Percentiles rank a stretch among this genome's conserved stretches.
phyloP scores from a whole-genome alignment of 2,888 invertebrate species.

The Globia sparganii region DNA sequence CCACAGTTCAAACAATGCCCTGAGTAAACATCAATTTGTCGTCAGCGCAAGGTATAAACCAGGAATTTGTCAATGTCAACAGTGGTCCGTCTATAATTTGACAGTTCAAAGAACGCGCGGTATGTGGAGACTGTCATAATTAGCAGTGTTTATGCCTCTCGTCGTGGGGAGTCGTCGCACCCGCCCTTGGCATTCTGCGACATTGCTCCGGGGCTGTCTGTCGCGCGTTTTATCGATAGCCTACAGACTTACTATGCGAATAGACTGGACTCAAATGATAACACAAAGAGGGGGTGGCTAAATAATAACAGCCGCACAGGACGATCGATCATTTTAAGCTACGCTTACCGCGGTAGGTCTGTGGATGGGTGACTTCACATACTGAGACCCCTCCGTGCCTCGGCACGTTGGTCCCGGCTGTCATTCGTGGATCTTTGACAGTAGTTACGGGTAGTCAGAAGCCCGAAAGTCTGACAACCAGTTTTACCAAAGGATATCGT shows the following conservation, averaged over 20 bases:
- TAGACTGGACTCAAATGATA: slow-evolving; percentile 19
- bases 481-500: no score
- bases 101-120: slow-evolving; percentile 54
- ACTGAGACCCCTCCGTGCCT: no score
- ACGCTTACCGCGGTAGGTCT: no score
- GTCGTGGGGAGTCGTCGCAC: slow-evolving; percentile 54
- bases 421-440: no score
- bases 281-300: no score
- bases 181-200: slow-evolving; percentile 74
- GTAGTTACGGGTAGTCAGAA: no score
- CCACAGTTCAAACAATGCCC: slow-evolving; percentile 18
- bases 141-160: slow-evolving; percentile 54
- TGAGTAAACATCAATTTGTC: slow-evolving; percentile 8
- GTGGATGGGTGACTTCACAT: no score
- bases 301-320: no score
- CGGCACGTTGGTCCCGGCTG: no score
- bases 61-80: slow-evolving; percentile 33
- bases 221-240: slow-evolving; percentile 31
- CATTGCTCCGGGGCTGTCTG: slow-evolving; percentile 68
- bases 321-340: no score
- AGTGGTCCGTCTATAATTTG: slow-evolving; percentile 36
- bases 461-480: no score
- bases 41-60: background rate
- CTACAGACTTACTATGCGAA: slow-evolving; percentile 39
- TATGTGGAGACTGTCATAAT: slow-evolving; percentile 55